Evolutionary conservation across 30 jellyfish, hydroid and myxozoan genomes (phyloP).

Genomic region (Pseudorhiza aurosa): DNA sequence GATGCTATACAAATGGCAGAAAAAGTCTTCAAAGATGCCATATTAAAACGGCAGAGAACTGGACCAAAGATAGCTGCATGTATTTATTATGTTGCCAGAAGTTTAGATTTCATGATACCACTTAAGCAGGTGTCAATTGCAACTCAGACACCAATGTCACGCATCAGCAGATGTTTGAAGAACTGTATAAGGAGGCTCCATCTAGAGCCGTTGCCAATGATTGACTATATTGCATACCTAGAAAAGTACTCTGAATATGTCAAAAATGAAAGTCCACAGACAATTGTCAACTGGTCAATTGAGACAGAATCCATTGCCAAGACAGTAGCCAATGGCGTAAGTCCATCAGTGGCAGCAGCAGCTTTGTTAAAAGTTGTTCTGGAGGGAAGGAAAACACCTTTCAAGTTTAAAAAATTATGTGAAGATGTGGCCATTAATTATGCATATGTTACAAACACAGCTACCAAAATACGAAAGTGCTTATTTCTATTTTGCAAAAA

Average conservation of each 20-base stretch:
- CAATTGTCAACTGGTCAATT: constrained; percentile 19
- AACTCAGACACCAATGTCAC: not conserved
- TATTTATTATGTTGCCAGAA: constrained; percentile 26
- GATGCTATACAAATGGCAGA: constrained; percentile 17
- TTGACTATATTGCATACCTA: not conserved
- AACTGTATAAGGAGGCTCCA: not conserved
- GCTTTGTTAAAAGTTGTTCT: constrained; percentile 32
- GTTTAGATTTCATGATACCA: not conserved
- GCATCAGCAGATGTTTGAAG: not conserved
- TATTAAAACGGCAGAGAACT: constrained; percentile 1
- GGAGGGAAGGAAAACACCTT: not conserved
- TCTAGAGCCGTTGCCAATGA: constrained; percentile 26
- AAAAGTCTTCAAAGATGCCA: not conserved
- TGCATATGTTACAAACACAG: not conserved
- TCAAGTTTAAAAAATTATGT: constrained; percentile 4
- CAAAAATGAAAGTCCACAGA: not conserved
- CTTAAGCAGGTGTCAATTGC: not conserved
- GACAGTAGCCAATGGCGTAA: not conserved
- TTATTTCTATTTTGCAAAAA: constrained; percentile 14
- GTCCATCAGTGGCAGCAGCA: constrained; percentile 13
- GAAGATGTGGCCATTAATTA: not conserved
- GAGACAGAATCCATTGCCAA: constrained; percentile 28
- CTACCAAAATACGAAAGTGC: not conserved
- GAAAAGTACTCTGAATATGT: not conserved
- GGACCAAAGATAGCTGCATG: constrained; percentile 56